Percentiles rank a stretch among this genome's conserved stretches.
phyloP scores from a whole-genome alignment of 2,113 vertebrate genomes.

The Python bivittatus region DNA sequence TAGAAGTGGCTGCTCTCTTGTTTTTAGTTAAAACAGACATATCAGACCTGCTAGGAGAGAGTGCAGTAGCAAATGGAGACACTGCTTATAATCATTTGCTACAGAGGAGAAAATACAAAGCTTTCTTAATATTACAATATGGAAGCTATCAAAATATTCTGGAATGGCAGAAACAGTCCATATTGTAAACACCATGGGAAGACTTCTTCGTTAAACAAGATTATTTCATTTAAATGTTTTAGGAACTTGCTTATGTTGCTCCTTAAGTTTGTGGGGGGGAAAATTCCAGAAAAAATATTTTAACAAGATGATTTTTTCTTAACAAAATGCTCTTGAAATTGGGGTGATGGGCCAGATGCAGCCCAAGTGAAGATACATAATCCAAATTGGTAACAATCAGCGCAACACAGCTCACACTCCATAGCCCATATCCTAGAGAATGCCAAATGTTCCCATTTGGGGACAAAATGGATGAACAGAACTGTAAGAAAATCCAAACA shows the following conservation, averaged over 20 bases:
- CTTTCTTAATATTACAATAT: not conserved
- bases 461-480: conserved; percentile 3
- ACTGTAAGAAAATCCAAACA: conserved; percentile 13
- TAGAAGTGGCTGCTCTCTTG: not conserved
- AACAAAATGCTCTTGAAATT: not conserved
- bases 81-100: not conserved
- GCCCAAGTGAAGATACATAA: not conserved
- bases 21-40: conserved; percentile 35
- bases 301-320: not conserved
- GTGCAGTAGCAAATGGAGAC: not conserved
- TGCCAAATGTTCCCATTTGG: not conserved
- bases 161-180: not conserved
- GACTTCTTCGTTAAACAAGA: not conserved
- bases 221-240: not conserved
- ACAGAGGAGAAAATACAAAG: conserved; percentile 9
- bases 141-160: not conserved
- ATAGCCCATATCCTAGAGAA: conserved; percentile 22
- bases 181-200: not conserved
- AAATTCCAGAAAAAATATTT: not conserved
- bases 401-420: not conserved
- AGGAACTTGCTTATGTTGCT: not conserved
- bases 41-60: not conserved
- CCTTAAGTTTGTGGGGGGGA: not conserved
- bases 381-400: not conserved
- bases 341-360: not conserved